Percentiles rank a stretch among this genome's conserved stretches.
These are phyloP conservation scores for Palythoa caribaeorum DNA, from an alignment of 92 coral and sea anemone genomes.

Conservation along the genomic window DNA sequence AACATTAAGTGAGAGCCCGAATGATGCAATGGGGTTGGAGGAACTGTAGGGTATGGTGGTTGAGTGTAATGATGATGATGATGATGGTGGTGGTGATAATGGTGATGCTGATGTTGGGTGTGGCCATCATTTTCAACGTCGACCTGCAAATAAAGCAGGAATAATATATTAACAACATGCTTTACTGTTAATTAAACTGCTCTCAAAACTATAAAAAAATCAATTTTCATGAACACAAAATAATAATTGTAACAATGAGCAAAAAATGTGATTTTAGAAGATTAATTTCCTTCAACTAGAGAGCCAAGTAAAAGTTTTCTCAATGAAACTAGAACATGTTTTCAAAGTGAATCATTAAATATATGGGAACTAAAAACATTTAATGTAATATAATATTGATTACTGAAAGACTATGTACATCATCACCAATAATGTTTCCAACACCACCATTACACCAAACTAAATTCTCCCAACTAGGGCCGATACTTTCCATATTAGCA, in stretches of 20 bases:
- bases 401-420: too few relatives aligned
- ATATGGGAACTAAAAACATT: too few relatives aligned
- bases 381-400: too few relatives aligned
- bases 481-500: too few relatives aligned
- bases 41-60: slow-evolving; percentile 80
- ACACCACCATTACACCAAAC: too few relatives aligned
- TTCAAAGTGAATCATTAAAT: too few relatives aligned
- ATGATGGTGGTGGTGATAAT: slow-evolving; percentile 91
- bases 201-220: neutral
- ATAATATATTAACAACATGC: neutral
- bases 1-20: slow-evolving; percentile 74
- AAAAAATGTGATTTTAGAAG: neutral
- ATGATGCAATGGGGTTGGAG: slow-evolving; percentile 73
- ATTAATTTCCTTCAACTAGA: too few relatives aligned
- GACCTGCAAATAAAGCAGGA: slow-evolving; percentile 67
- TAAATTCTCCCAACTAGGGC: too few relatives aligned
- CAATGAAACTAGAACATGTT: too few relatives aligned
- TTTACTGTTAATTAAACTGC: neutral
- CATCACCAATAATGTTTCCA: too few relatives aligned
- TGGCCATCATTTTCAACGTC: slow-evolving; percentile 64
- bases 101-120: slow-evolving; percentile 79
- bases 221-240: neutral
- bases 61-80: slow-evolving; percentile 90
- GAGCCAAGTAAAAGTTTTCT: too few relatives aligned
- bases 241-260: neutral